A percentile compares a stretch with the other conserved stretches of the same genome.
Evolutionary conservation across 2,113 vertebrate species (phyloP).

Genomic region (Illadopsis cleaveri): DNA sequence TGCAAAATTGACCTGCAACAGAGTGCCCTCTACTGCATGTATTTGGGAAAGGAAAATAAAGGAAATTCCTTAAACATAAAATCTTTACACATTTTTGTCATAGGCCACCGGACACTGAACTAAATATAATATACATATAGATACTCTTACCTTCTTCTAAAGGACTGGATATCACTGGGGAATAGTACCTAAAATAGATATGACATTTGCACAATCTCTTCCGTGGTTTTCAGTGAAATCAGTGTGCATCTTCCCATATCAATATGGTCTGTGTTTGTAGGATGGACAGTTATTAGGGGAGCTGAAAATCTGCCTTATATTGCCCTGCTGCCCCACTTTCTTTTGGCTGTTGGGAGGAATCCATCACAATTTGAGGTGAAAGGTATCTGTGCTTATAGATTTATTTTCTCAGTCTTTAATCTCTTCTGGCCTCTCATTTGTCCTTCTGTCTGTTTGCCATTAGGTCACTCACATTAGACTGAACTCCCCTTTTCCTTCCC

Average conservation of each 20-base stretch:
- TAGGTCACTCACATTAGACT: neutral
- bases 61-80: neutral
- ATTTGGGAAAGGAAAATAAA: constrained; percentile 44
- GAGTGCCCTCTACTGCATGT: constrained; percentile 73
- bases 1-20: constrained; percentile 64
- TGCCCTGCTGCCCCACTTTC: neutral
- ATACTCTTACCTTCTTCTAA: neutral
- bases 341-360: neutral
- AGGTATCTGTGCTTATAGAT: neutral
- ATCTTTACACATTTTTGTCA: neutral
- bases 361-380: neutral
- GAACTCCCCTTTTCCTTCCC: neutral
- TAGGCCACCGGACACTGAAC: neutral
- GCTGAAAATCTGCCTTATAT: neutral
- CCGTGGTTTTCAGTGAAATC: neutral
- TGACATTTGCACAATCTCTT: neutral
- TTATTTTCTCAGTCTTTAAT: neutral
- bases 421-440: neutral
- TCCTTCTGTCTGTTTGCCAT: neutral
- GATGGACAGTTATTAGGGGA: neutral
- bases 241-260: neutral
- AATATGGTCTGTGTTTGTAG: neutral
- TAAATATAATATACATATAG: neutral
- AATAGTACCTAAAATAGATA: neutral
- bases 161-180: neutral